Conservation (phyloP, 2,888 invertebrate species). For the Polydesmus complanatus region DNA sequence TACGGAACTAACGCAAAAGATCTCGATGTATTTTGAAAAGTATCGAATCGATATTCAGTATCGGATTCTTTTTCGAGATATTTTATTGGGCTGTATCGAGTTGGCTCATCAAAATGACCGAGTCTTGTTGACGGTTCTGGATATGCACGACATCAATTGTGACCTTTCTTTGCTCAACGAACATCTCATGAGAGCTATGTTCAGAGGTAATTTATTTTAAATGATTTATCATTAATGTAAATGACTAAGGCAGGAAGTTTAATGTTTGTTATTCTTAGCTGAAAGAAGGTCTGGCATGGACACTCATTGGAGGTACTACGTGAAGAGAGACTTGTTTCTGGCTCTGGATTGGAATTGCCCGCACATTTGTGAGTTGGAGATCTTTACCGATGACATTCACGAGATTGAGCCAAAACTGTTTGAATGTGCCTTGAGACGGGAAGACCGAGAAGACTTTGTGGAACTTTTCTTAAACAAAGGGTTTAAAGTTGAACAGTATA, state of each 20-base stretch:
- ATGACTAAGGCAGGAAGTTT: background rate
- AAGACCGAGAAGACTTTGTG: slow-evolving; percentile 30
- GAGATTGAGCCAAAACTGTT: slow-evolving; percentile 23
- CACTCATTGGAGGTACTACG: slow-evolving; percentile 4
- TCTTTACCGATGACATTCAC: slow-evolving; percentile 24
- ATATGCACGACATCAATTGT: background rate
- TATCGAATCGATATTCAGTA: slow-evolving; percentile 29
- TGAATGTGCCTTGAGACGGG: slow-evolving; percentile 28
- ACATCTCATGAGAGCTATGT: slow-evolving; percentile 8
- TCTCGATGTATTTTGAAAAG: slow-evolving; percentile 28
- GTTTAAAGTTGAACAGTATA: slow-evolving; percentile 28
- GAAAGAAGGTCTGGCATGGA: slow-evolving; percentile 2
- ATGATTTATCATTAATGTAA: background rate
- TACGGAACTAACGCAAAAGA: slow-evolving; percentile 30
- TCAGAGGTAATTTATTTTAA: slow-evolving; percentile 5
- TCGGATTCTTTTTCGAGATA: slow-evolving; percentile 25
- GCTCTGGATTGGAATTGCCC: slow-evolving; percentile 34
- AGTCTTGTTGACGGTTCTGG: background rate
- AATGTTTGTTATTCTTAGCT: background rate
- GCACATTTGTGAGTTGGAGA: slow-evolving; percentile 29
- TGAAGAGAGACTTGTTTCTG: slow-evolving; percentile 29
- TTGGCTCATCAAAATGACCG: background rate
- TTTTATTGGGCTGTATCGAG: background rate
- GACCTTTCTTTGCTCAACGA: slow-evolving; percentile 5
- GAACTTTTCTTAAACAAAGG: slow-evolving; percentile 30